Base-by-base conservation (phyloP, 2,888 invertebrate species). In the Lepidocyrtinus sp. region DNA sequence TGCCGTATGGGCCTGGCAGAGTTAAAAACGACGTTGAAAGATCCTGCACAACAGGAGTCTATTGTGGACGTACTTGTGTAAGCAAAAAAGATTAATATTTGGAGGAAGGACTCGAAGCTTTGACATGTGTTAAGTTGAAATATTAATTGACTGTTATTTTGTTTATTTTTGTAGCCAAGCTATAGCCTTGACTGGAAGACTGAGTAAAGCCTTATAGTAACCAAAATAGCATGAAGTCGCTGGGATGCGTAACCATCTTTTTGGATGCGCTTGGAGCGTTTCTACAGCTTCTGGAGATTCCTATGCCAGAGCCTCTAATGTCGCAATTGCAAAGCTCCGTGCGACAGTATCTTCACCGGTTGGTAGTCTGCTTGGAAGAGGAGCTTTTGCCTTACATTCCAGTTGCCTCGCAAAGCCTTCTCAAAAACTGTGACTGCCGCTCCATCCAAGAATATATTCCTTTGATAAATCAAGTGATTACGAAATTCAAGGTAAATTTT, bases 141-240 rank as follows among this genome's bases (percentile, higher is more conserved):
- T n/a, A n/a, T n/a, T n/a, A n/a, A n/a, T n/a, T n/a, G n/a, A n/a
- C 45, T 55, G 55, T 55, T 9, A 55, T 55, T 26, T 17, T 25
- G 59, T 45, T 71, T 75, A 26, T 65, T 24, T 24, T 17, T 22
- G 26, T 74, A 89, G 89, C 71, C 90, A 90, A 87, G 90, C 90
- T 50, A 90, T 91, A 87, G 89, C 89, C 17, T 89, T 90, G 73
- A 90, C 90, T 86, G 91, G 91, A 83, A 90, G 91, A 19, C 89
- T 90, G 65, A 91, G 91, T 85, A 91, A 92, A 88, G 91, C 91
- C 1, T 92, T 92, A n/a, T 87, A 90, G 90, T 27, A 90, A 89
- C 84, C 90, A 90, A 61, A 89, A 89, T 84, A 90, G 90, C 0
- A 91, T 91, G 90, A 89, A 90, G 85, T 87, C 88, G 55, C 89